These are phyloP conservation scores for Cyanistes caeruleus DNA, from an alignment of 2,113 vertebrate genomes.

Conservation along the genomic window DNA sequence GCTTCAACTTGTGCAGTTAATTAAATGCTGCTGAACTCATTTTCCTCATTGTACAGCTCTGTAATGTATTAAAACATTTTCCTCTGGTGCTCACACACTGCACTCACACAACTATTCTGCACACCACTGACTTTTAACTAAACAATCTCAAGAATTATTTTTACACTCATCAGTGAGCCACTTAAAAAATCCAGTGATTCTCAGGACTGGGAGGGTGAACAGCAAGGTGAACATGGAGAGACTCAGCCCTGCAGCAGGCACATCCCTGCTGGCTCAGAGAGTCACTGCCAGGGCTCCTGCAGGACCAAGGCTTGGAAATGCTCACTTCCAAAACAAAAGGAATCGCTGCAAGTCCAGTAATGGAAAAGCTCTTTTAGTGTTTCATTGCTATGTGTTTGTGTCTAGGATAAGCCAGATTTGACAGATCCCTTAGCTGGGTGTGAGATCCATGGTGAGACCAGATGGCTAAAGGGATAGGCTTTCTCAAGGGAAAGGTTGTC, in stretches of 20 bases:
- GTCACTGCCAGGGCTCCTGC: too few species aligned
- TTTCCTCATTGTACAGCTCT: neutral
- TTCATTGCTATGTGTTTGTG: neutral
- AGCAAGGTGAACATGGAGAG: too few species aligned
- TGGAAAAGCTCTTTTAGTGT: neutral
- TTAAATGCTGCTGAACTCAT: neutral
- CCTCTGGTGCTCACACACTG: neutral
- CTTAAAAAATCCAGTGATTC: neutral
- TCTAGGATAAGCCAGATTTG: neutral
- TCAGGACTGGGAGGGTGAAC: rapidly evolving
- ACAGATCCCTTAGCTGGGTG: neutral
- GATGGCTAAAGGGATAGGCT: neutral
- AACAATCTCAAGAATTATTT: neutral
- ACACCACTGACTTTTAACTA: neutral
- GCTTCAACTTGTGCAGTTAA: neutral
- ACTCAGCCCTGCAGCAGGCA: too few species aligned
- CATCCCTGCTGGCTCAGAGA: rapidly evolving
- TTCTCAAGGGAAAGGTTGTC: neutral
- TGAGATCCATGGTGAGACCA: neutral
- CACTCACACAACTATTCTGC: neutral
- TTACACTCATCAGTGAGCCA: neutral
- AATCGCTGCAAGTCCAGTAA: neutral
- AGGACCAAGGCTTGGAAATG: neutral
- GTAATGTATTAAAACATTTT: neutral
- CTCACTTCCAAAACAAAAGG: neutral